These are phyloP conservation scores for Apis dorsata DNA, from an alignment of 1,140 invertebrate species.

Conservation along the genomic window DNA sequence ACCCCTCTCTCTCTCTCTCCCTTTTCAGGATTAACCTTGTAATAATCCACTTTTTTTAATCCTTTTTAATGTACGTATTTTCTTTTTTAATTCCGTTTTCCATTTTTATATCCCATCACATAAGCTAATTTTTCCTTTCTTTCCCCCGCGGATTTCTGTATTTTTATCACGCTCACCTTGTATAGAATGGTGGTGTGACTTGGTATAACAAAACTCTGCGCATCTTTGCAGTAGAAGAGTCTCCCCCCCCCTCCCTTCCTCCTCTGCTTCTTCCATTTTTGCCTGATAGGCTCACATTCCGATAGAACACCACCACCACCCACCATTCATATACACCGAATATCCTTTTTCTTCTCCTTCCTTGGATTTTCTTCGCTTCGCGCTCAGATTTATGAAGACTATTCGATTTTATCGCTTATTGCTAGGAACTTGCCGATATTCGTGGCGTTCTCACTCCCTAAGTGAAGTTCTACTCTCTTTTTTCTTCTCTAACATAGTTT, in stretches of 20 bases:
- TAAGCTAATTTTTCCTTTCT: not conserved
- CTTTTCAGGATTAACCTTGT: conserved; percentile 1
- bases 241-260: no score
- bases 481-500: not conserved
- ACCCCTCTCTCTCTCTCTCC: no score
- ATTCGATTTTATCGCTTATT: conserved; percentile 71
- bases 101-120: no score
- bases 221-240: no score
- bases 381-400: conserved; percentile 62
- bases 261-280: not conserved
- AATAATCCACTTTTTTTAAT: not conserved
- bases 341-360: not conserved
- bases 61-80: not conserved
- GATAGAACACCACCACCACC: not conserved
- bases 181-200: no score
- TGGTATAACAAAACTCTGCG: conserved; percentile 9
- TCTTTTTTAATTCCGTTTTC: not conserved
- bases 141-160: no score
- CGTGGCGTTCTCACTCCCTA: conserved; percentile 11
- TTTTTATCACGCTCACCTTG: no score
- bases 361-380: conserved; percentile 57
- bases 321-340: no score
- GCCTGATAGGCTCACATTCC: conserved; percentile 30
- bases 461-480: not conserved
- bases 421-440: conserved; percentile 53